Percentiles rank a stretch among this genome's conserved stretches.
Evolutionary conservation across 1,140 invertebrate species (phyloP).

Genomic region (Drosophila ercepeae): DNA sequence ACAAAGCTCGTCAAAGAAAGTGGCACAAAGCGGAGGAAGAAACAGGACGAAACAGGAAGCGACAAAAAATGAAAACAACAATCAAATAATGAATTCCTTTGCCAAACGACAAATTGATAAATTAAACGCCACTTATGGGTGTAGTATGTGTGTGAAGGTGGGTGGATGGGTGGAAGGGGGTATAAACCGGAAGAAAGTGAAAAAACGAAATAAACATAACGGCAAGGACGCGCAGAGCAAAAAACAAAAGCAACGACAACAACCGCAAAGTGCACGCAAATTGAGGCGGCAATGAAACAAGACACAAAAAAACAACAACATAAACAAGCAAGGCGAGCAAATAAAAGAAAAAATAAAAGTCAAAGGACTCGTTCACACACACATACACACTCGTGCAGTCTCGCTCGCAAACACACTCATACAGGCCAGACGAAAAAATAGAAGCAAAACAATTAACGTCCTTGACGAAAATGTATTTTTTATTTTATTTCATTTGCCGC

Average conservation of each 20-base stretch:
- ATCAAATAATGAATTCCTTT: conserved; percentile 78
- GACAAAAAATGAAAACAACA: conserved; percentile 16
- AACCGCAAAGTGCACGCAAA: conserved; percentile 74
- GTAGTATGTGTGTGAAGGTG: neutral
- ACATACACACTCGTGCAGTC: conserved; percentile 8
- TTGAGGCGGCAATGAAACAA: conserved; percentile 66
- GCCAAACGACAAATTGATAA: conserved; percentile 80
- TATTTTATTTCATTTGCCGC: conserved; percentile 56
- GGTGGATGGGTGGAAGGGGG: neutral
- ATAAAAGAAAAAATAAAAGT: conserved; percentile 72
- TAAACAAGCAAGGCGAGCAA: conserved; percentile 57
- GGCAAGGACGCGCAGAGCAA: conserved; percentile 70
- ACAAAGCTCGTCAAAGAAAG: conserved; percentile 25
- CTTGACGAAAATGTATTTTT: conserved; percentile 78
- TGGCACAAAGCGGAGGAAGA: neutral
- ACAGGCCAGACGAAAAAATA: conserved; percentile 66
- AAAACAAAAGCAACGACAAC: conserved; percentile 35
- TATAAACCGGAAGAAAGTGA: conserved; percentile 28
- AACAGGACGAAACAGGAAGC: conserved; percentile 4
- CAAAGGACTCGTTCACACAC: conserved; percentile 58
- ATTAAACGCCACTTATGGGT: conserved; percentile 78
- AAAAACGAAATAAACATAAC: conserved; percentile 69
- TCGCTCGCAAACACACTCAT: conserved; percentile 21
- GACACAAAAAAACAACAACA: conserved; percentile 68
- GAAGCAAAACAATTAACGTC: conserved; percentile 83